A percentile compares a stretch with the other conserved stretches of the same genome.
These are phyloP conservation scores for Phrynocephalus forsythii DNA, from an alignment of 2,797 vertebrate species.

Conservation along the genomic window DNA sequence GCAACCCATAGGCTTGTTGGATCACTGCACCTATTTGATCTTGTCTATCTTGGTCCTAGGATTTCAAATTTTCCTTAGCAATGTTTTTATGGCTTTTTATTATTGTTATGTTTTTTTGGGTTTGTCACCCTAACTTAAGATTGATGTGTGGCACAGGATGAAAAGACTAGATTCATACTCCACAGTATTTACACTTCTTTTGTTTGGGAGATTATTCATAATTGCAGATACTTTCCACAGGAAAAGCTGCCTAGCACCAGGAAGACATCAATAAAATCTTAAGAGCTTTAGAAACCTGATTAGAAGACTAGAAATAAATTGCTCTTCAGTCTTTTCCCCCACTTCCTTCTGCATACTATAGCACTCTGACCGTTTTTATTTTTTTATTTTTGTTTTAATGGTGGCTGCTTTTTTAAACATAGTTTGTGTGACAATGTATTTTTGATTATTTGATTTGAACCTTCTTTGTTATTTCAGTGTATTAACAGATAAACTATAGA, in stretches of 20 bases:
- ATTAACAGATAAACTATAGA: not conserved
- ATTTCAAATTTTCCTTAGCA: too few species aligned
- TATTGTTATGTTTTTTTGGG: too few species aligned
- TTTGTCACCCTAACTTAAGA: too few species aligned
- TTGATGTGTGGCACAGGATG: too few species aligned
- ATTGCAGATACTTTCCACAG: not conserved
- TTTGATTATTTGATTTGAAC: not conserved
- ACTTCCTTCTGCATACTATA: not conserved
- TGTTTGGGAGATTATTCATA: not conserved
- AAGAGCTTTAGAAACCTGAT: not conserved
- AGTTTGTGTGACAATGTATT: not conserved
- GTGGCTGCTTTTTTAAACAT: not conserved
- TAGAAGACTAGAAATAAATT: conserved; percentile 1
- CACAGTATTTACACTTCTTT: not conserved
- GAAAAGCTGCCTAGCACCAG: not conserved
- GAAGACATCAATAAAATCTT: not conserved
- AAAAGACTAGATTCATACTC: not conserved
- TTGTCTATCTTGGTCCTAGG: too few species aligned
- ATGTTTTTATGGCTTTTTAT: too few species aligned
- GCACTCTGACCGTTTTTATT: not conserved
- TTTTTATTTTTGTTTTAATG: not conserved
- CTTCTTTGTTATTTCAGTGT: not conserved
- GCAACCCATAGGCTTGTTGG: too few species aligned
- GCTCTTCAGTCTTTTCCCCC: not conserved
- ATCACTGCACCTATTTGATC: too few species aligned